phyloP scores from a whole-genome alignment of 1,140 invertebrate species.

The Ceratosolen fusciceps region DNA sequence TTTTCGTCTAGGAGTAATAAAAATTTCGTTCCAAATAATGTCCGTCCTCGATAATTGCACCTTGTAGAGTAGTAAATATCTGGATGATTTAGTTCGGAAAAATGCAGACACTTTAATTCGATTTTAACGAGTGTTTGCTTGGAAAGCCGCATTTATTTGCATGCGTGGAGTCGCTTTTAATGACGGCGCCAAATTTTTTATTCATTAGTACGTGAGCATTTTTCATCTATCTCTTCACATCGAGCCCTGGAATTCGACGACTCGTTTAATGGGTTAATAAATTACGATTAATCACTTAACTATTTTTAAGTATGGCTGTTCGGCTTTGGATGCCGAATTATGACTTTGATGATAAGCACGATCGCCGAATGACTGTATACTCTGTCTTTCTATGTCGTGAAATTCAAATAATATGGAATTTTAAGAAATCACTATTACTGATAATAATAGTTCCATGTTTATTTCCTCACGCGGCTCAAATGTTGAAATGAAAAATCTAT shows the following conservation, averaged over 20 bases:
- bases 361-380: neutral
- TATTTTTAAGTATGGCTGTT: neutral
- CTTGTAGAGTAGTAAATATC: neutral
- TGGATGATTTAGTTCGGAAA: conserved; percentile 29
- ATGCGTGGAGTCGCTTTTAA: neutral
- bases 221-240: neutral
- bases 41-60: too few relatives aligned
- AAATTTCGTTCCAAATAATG: too few relatives aligned
- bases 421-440: too few relatives aligned
- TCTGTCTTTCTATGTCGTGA: too few relatives aligned
- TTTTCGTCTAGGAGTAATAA: too few relatives aligned
- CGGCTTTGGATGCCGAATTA: neutral
- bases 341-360: neutral
- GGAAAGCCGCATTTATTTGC: conserved; percentile 1
- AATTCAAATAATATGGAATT: too few relatives aligned
- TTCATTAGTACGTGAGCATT: neutral
- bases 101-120: conserved; percentile 24
- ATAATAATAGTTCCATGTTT: too few relatives aligned
- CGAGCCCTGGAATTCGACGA: neutral
- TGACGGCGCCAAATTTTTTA: neutral
- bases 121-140: conserved; percentile 24
- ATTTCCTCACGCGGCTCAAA: too few relatives aligned
- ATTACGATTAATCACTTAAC: neutral
- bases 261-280: neutral
- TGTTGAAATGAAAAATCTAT: too few relatives aligned